Percentiles rank a stretch among this genome's conserved stretches.
These are phyloP conservation scores for Thysanoteuthis rhombus DNA, from an alignment of 2,888 invertebrate species.

Conservation along the genomic window DNA sequence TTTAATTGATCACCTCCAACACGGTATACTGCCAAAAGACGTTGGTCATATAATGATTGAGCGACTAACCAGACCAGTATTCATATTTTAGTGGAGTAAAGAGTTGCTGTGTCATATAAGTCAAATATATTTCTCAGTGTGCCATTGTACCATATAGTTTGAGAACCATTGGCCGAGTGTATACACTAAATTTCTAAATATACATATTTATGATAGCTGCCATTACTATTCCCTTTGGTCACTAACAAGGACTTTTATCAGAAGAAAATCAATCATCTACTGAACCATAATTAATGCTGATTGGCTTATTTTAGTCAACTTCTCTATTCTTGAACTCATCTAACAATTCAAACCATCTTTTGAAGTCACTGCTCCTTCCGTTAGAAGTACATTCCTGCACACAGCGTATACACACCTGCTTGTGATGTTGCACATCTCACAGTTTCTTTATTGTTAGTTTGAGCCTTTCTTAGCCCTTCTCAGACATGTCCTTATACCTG, in stretches of 20 bases:
- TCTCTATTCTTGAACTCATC: background rate
- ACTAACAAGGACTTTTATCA: background rate
- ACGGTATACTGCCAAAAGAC: too few relatives aligned
- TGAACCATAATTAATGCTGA: background rate
- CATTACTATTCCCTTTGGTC: background rate
- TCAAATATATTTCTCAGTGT: too few relatives aligned
- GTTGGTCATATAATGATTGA: too few relatives aligned
- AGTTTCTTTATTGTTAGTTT: background rate
- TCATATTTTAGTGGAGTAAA: too few relatives aligned
- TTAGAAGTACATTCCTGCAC: background rate
- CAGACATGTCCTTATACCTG: background rate
- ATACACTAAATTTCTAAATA: background rate
- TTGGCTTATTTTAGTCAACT: background rate
- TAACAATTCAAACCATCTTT: background rate
- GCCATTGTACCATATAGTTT: too few relatives aligned
- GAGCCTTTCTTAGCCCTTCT: background rate
- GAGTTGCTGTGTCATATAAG: too few relatives aligned
- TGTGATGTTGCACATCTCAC: background rate
- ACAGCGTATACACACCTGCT: background rate
- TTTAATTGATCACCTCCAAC: too few relatives aligned
- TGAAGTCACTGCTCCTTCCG: background rate
- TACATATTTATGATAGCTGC: background rate
- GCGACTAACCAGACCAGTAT: too few relatives aligned
- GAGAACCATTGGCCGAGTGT: background rate
- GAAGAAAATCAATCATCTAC: background rate